Evolutionary conservation across 2,888 invertebrate species (phyloP).

Genomic region (Drosophila cracens): DNA sequence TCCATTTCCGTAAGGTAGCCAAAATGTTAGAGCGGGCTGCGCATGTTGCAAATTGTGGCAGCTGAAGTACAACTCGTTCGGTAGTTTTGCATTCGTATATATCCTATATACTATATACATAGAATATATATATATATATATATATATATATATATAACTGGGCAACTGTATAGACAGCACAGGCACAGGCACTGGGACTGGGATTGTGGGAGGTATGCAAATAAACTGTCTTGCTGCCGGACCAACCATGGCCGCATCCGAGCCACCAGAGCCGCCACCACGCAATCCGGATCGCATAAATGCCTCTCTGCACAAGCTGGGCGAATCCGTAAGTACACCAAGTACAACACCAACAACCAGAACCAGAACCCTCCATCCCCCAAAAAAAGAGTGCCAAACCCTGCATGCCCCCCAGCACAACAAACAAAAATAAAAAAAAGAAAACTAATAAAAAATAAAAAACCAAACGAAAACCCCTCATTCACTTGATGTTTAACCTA

Average conservation of each 20-base stretch:
- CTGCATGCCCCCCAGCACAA: slow-evolving; percentile 29
- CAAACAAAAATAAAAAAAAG: slow-evolving; percentile 17
- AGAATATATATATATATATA: slow-evolving; percentile 5
- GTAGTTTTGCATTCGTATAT: slow-evolving; percentile 32
- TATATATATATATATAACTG: slow-evolving; percentile 10
- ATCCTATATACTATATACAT: slow-evolving; percentile 2
- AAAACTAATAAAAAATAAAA: slow-evolving; percentile 10
- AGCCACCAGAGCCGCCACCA: slow-evolving; percentile 85
- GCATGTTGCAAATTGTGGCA: slow-evolving; percentile 56
- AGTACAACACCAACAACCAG: slow-evolving; percentile 44
- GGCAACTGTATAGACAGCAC: slow-evolving; percentile 11
- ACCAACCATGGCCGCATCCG: slow-evolving; percentile 85
- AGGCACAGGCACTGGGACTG: not conserved
- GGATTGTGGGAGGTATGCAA: slow-evolving; percentile 82
- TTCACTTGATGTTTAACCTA: slow-evolving; percentile 78
- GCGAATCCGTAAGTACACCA: slow-evolving; percentile 84
- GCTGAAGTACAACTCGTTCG: slow-evolving; percentile 49
- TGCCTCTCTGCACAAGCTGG: slow-evolving; percentile 85
- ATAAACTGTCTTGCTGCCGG: slow-evolving; percentile 84
- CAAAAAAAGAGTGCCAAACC: slow-evolving; percentile 24
- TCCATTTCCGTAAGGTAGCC: slow-evolving; percentile 47
- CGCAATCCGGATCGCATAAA: slow-evolving; percentile 85
- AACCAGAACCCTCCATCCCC: slow-evolving; percentile 13
- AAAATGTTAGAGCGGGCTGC: slow-evolving; percentile 62
- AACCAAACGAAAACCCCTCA: slow-evolving; percentile 35